These are phyloP conservation scores for Dryococelus australis DNA, from an alignment of 2,888 invertebrate genomes.

Conservation along the genomic window DNA sequence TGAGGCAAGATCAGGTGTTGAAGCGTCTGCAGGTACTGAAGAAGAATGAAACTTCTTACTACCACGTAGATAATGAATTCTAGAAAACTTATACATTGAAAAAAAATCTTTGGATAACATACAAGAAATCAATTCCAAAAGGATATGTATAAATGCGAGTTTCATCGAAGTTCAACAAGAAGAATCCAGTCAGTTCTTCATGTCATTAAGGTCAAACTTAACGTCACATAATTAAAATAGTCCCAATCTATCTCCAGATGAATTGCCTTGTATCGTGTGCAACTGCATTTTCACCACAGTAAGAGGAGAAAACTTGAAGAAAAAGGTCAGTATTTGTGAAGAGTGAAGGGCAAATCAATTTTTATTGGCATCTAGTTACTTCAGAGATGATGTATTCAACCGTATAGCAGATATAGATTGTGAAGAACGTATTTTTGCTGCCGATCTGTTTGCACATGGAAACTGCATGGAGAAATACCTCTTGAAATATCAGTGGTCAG, in stretches of 20 bases:
- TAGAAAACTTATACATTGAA: neutral
- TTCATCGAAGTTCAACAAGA: neutral
- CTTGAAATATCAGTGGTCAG: neutral
- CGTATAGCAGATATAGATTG: conserved; percentile 3
- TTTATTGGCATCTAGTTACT: neutral
- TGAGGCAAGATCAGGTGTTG: neutral
- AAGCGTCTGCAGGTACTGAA: neutral
- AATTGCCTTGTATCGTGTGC: neutral
- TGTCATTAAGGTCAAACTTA: neutral
- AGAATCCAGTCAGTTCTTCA: neutral
- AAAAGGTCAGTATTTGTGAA: neutral
- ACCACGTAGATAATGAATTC: neutral
- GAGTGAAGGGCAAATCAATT: neutral
- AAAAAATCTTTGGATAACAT: neutral
- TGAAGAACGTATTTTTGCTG: neutral
- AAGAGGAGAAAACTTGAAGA: neutral
- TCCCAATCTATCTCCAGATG: neutral
- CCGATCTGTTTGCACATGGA: neutral
- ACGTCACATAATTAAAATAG: neutral
- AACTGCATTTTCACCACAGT: neutral
- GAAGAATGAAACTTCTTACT: neutral
- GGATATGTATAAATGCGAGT: neutral
- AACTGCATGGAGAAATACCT: conserved; percentile 10
- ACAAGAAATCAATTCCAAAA: neutral
- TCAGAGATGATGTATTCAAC: neutral